Conservation (phyloP, 2,113 vertebrate species). For the Turdus rufiventris region DNA sequence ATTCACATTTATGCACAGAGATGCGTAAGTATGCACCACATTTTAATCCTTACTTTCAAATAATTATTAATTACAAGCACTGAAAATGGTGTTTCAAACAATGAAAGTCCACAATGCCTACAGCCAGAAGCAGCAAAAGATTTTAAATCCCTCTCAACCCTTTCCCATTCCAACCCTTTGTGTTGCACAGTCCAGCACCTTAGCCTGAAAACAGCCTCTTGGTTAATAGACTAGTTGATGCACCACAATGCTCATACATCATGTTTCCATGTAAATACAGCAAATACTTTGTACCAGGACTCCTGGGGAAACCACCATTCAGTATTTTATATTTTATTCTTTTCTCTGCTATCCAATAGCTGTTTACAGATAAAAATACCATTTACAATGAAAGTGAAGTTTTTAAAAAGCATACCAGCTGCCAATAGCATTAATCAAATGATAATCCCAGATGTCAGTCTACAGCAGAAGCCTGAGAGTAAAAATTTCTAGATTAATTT, state of each 20-base stretch:
- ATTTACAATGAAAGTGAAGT: neutral
- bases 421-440: neutral
- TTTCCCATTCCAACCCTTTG: neutral
- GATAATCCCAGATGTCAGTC: neutral
- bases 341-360: neutral
- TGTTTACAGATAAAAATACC: neutral
- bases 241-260: accelerated
- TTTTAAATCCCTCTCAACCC: neutral
- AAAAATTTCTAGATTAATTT: neutral
- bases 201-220: neutral
- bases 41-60: neutral
- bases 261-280: accelerated
- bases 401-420: neutral
- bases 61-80: neutral
- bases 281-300: neutral
- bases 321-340: neutral
- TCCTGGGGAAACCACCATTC: neutral
- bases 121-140: neutral
- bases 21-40: neutral
- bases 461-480: neutral
- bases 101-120: neutral
- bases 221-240: neutral
- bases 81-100: neutral
- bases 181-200: neutral
- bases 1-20: neutral